Percentiles rank a stretch among this genome's conserved stretches.
Evolutionary conservation across 2,113 vertebrate species (phyloP).

Genomic region (Clarias batrachus): DNA sequence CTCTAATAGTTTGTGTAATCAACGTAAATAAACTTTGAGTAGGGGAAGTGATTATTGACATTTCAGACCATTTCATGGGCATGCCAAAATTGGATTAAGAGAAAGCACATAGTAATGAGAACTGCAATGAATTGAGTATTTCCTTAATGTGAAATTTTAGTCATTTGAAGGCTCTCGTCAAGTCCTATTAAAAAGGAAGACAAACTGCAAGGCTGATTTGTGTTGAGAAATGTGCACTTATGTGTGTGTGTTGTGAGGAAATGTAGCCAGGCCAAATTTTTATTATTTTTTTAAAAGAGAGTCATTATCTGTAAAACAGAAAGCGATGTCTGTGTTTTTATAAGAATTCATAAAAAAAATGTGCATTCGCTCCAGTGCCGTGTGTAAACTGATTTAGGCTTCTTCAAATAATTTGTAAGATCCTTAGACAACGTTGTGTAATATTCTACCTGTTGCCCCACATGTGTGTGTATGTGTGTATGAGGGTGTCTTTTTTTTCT

Average conservation of each 20-base stretch:
- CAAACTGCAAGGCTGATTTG: not conserved
- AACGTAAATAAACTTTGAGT: slow-evolving; percentile 36
- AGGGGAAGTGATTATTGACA: slow-evolving; percentile 18
- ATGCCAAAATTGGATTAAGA: not conserved
- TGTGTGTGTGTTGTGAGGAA: not conserved
- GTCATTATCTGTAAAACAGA: not conserved
- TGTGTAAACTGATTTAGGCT: not conserved
- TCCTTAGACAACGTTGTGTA: not conserved
- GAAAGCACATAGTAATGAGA: not conserved
- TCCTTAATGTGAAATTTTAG: not conserved
- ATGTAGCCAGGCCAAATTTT: not conserved
- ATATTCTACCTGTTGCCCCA: not conserved
- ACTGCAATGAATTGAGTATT: not conserved
- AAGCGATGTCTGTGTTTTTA: not conserved
- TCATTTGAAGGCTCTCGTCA: not conserved
- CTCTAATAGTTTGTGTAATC: slow-evolving; percentile 45
- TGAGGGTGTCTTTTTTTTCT: no score
- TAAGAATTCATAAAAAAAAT: not conserved
- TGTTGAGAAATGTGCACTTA: not conserved
- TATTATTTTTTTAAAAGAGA: not conserved
- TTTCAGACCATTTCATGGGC: slow-evolving; percentile 14
- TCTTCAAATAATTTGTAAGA: not conserved
- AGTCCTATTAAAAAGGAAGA: not conserved
- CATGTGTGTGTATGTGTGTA: not conserved
- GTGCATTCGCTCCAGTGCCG: not conserved